These are phyloP conservation scores for Tethea ocularis DNA, from an alignment of 2,888 invertebrate species.

Conservation along the genomic window DNA sequence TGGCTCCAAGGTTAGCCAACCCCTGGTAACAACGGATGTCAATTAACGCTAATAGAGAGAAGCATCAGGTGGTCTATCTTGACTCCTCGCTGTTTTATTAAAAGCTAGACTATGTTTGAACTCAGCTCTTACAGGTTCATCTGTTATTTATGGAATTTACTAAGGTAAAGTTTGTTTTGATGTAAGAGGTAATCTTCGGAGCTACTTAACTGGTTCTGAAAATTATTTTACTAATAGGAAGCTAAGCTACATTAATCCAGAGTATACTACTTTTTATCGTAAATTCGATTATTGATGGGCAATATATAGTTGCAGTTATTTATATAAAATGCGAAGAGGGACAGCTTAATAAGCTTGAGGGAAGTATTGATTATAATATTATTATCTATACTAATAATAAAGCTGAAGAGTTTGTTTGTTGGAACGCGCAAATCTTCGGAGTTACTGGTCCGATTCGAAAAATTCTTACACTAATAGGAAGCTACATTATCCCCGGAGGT, in stretches of 20 bases:
- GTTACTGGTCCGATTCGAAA: too few relatives aligned
- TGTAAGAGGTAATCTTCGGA: too few relatives aligned
- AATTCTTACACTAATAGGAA: too few relatives aligned
- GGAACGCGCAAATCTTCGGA: too few relatives aligned
- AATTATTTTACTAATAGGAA: too few relatives aligned
- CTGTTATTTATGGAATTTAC: not conserved
- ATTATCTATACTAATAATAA: too few relatives aligned
- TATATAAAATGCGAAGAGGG: not conserved
- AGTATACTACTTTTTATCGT: not conserved
- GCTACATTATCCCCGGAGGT: too few relatives aligned
- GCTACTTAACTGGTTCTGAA: too few relatives aligned
- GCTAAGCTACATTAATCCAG: too few relatives aligned
- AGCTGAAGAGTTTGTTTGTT: too few relatives aligned
- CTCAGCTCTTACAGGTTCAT: not conserved
- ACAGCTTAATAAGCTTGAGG: not conserved
- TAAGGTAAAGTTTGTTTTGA: not conserved
- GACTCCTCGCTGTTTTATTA: not conserved
- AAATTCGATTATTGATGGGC: too few relatives aligned
- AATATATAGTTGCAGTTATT: too few relatives aligned
- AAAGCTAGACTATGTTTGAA: not conserved
- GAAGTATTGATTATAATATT: not conserved
- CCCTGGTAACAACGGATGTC: conserved; percentile 5
- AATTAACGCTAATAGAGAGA: conserved; percentile 7
- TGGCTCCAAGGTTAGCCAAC: not conserved
- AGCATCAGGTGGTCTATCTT: conserved; percentile 7